Evolutionary conservation across 2,113 vertebrate genomes (phyloP), one percentile per base, ranked within the genome.

Genomic region (Mormyrus iriodes): DNA sequence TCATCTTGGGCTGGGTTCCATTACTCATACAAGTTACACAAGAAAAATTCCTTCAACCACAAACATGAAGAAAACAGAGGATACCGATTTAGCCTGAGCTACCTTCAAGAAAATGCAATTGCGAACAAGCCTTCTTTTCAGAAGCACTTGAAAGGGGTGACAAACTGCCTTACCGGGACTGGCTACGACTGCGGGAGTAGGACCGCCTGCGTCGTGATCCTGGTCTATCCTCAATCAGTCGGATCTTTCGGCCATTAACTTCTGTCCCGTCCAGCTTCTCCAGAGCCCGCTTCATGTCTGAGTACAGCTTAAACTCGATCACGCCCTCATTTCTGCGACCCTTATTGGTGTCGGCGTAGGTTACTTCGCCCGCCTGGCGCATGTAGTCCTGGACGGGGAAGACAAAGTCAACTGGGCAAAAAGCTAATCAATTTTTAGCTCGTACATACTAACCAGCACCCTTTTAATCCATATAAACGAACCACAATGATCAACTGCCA

Each of bases 311-410:
- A 95, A 99, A 99, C 95, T 99, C 98, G 90, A 99, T 99, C 90
- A 99, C 97, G 12, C 98, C 98, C 95, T 99, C 98, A 79, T 99
- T 99, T 94, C 96, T 97, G 52, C 98, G 96, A 79, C 97, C 97
- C 91, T 98, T 98, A 92, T 99, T 97, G 92, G 98, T 97, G 95
- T 99, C 98, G 31, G 98, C 97, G 89, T 98, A 99, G 0, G 98
- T 99, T 92, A 99, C 98, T 92, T 99, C 98, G 89, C 98, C 98
- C 21, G 98, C 98, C 95, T 99, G 98, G 92, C 98, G 97, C 98
- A 99, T 99, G 94, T 99, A 99, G 95, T 99, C 98, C 98, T 99
- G 91, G 87, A 89, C 13, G 27, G 69, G 85, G 87, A 88, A 49
- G 52, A 65, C 12, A 35, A 0, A 9, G 5, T 42, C 2, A 42